A percentile compares a stretch with the other conserved stretches of the same genome.
phyloP scores from a whole-genome alignment of 1,140 invertebrate species.

The Ctenoplectra terminalis region DNA sequence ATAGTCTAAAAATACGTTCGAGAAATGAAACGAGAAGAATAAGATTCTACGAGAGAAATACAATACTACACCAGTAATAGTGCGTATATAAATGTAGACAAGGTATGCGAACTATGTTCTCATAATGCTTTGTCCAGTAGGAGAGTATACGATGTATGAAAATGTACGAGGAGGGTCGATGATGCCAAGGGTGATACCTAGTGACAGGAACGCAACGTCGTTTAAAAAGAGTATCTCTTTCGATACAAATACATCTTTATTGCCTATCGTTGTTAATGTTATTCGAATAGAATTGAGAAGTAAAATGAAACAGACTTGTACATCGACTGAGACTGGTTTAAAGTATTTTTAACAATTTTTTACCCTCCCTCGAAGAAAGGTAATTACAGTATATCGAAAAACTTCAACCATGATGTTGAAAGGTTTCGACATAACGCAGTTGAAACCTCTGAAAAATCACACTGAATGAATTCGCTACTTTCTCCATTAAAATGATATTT shows the following conservation, averaged over 20 bases:
- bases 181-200: constrained; percentile 29
- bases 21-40: neutral
- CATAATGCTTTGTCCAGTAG: constrained; percentile 80
- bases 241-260: too few species aligned
- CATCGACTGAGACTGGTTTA: neutral
- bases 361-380: too few species aligned
- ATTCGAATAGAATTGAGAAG: neutral
- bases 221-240: neutral
- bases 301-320: neutral
- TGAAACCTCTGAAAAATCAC: constrained; percentile 69
- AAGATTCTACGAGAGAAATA: constrained; percentile 27
- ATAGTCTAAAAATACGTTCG: neutral
- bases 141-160: constrained; percentile 56
- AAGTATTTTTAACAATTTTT: neutral
- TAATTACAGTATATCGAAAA: constrained; percentile 25
- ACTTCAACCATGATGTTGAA: constrained; percentile 48
- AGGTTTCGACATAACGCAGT: constrained; percentile 53
- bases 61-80: constrained; percentile 44
- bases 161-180: constrained; percentile 52
- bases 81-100: constrained; percentile 63
- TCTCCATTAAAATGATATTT: neutral
- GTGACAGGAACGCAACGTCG: neutral
- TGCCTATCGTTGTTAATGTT: neutral
- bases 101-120: constrained; percentile 82
- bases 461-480: constrained; percentile 50